Conservation (phyloP, 2,113 vertebrate species). For the Chaetodon trifascialis region DNA sequence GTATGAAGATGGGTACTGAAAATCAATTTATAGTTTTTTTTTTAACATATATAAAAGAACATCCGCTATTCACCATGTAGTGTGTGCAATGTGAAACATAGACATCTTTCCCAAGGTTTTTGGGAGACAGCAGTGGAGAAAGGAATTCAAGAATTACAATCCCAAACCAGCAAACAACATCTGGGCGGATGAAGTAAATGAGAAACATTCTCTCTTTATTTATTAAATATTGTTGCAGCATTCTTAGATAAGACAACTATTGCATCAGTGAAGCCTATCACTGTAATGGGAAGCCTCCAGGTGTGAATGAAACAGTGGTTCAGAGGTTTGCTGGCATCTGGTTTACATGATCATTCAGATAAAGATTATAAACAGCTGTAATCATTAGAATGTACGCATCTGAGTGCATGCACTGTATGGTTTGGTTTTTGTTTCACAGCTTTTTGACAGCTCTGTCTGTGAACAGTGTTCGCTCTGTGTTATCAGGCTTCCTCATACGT, state of each 20-base stretch:
- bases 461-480: constrained; percentile 36
- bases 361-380: neutral
- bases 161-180: neutral
- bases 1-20: neutral
- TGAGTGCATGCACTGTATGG: neutral
- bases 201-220: neutral
- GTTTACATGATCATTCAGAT: neutral
- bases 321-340: neutral
- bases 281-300: neutral
- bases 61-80: neutral
- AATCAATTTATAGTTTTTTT: neutral
- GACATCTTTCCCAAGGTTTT: neutral
- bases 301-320: neutral
- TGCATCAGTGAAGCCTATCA: neutral
- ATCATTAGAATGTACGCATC: neutral
- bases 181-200: neutral
- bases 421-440: neutral
- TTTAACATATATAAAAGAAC: neutral
- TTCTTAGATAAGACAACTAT: neutral
- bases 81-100: neutral
- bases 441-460: neutral
- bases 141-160: neutral
- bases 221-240: neutral
- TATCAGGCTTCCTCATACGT: constrained; percentile 67
- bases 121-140: neutral